phyloP scores from a whole-genome alignment of 2,113 vertebrate genomes.

The Xiphophorus couchianus region DNA sequence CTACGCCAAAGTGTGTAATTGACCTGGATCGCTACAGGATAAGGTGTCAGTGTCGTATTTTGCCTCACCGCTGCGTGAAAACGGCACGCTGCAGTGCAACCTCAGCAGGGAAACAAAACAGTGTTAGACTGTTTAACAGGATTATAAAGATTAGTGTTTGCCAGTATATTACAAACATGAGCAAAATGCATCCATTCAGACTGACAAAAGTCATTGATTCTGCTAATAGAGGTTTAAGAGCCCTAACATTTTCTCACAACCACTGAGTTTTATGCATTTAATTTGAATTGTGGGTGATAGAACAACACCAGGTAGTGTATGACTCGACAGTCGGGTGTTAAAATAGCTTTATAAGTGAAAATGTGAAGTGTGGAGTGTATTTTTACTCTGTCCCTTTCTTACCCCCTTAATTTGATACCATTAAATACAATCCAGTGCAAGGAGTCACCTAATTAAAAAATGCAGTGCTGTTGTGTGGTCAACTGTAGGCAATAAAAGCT shows the following conservation, averaged over 20 bases:
- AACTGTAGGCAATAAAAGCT: no score
- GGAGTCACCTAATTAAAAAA: no score
- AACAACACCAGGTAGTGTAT: no score
- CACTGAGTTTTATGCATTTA: no score
- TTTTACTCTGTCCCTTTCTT: no score
- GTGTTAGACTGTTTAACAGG: neutral
- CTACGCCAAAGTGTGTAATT: neutral
- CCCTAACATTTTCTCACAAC: neutral
- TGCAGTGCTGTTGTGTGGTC: no score
- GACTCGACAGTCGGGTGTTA: no score
- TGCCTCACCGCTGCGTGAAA: neutral
- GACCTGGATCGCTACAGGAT: conserved; percentile 1
- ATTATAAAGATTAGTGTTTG: neutral
- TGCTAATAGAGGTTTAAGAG: neutral
- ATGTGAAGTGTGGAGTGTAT: neutral
- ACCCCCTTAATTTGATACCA: neutral
- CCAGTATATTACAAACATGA: neutral
- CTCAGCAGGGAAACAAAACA: neutral
- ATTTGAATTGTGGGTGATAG: no score
- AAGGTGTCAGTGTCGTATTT: conserved; percentile 4
- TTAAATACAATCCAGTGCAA: neutral
- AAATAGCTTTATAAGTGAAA: neutral
- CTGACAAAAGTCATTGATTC: neutral
- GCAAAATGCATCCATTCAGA: neutral
- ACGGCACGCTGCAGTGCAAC: neutral